A percentile compares a stretch with the other conserved stretches of the same genome.
phyloP scores from a whole-genome alignment of 2,888 invertebrate species.

The Hydrotaea cyrtoneurina region DNA sequence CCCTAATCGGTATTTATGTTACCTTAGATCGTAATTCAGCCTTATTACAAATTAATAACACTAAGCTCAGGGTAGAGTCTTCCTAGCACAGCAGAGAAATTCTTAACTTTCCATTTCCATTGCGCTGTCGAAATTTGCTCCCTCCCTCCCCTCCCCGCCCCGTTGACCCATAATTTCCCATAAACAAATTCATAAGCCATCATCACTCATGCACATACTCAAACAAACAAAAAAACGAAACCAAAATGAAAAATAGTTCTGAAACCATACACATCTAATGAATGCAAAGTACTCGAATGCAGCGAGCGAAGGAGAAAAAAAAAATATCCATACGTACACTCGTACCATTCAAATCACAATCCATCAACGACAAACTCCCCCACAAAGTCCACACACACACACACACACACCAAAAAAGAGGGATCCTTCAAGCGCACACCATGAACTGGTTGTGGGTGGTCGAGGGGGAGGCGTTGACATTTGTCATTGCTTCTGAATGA shows the following conservation, averaged over 20 bases:
- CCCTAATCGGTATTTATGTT: too few species aligned
- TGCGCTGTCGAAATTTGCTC: not conserved
- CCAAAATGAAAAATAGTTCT: not conserved
- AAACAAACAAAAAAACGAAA: not conserved
- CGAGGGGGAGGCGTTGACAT: too few species aligned
- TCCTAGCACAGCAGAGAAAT: too few species aligned
- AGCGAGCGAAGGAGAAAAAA: not conserved
- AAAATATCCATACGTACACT: not conserved
- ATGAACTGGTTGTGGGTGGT: too few species aligned
- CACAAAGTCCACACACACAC: not conserved
- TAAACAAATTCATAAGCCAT: not conserved
- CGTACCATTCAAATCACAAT: not conserved
- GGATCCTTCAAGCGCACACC: not conserved
- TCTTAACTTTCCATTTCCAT: too few species aligned
- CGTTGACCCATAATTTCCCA: not conserved
- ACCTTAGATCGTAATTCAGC: too few species aligned
- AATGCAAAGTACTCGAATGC: not conserved
- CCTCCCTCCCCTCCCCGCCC: not conserved
- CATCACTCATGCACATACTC: not conserved
- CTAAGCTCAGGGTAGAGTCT: too few species aligned
- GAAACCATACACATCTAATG: not conserved
- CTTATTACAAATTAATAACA: too few species aligned
- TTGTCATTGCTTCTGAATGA: slow-evolving; percentile 3
- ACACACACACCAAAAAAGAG: not conserved
- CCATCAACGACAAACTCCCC: not conserved